phyloP scores from a whole-genome alignment of 2,113 vertebrate genomes.

The Dunckerocampus dactyliophorus region DNA sequence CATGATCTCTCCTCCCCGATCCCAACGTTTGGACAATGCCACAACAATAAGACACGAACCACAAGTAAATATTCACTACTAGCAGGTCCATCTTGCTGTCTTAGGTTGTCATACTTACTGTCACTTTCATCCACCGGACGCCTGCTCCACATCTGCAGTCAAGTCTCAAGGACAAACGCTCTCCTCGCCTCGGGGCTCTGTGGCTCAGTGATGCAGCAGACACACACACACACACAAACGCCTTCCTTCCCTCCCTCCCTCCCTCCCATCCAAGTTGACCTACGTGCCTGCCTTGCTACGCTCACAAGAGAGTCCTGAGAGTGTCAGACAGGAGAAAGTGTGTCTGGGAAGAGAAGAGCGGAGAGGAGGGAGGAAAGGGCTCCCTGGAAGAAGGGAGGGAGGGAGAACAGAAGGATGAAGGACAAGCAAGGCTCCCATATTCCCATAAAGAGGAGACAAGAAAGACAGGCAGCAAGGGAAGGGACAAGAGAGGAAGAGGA shows the following conservation, averaged over 20 bases:
- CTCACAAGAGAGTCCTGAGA: conserved; percentile 53
- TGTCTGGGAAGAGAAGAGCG: conserved; percentile 34
- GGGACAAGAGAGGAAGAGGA: conserved; percentile 12
- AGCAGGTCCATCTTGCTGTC: neutral
- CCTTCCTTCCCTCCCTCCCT: conserved; percentile 7
- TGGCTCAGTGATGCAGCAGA: conserved; percentile 79
- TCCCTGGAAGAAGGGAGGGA: neutral
- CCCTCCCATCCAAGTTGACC: conserved; percentile 54
- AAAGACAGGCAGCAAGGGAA: neutral
- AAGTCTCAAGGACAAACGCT: conserved; percentile 97
- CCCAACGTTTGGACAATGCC: neutral
- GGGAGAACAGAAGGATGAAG: no score
- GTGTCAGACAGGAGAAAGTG: conserved; percentile 61
- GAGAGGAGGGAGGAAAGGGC: neutral
- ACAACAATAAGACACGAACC: neutral
- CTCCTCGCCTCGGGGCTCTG: conserved; percentile 68
- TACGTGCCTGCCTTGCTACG: conserved; percentile 40
- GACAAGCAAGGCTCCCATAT: no score
- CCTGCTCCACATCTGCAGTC: conserved; percentile 42
- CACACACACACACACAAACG: conserved; percentile 35
- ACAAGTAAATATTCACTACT: neutral
- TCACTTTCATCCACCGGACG: conserved; percentile 59
- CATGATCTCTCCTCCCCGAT: neutral
- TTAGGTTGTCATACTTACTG: conserved; percentile 50
- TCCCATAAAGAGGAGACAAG: no score